These are phyloP conservation scores for Calameuta idolon DNA, from an alignment of 2,888 invertebrate species.

Conservation along the genomic window DNA sequence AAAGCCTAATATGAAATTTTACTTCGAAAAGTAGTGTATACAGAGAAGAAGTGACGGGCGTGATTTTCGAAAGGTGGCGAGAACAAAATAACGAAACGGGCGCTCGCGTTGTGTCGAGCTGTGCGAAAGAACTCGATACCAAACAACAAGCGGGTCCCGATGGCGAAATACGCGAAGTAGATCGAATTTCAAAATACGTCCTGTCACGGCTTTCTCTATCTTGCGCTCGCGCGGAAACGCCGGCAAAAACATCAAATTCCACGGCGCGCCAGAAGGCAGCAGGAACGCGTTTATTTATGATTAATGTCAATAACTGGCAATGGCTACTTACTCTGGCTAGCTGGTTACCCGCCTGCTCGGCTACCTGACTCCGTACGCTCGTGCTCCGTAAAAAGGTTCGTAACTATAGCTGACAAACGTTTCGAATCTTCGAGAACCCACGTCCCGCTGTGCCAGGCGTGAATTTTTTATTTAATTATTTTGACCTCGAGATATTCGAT, in stretches of 20 bases:
- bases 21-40: not conserved
- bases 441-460: not conserved
- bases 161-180: constrained; percentile 40
- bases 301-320: constrained; percentile 41
- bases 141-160: constrained; percentile 8
- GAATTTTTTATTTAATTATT: not conserved
- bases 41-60: not conserved
- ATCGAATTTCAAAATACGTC: constrained; percentile 47
- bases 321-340: not conserved
- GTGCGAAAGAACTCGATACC: not conserved
- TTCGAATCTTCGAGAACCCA: constrained; percentile 25
- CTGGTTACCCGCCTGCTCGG: not conserved
- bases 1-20: not conserved
- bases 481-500: not conserved
- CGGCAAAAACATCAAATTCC: constrained; percentile 39
- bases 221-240: constrained; percentile 15
- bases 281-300: constrained; percentile 35
- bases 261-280: constrained; percentile 36
- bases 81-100: not conserved
- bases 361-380: not conserved
- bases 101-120: not conserved
- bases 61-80: not conserved
- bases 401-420: not conserved
- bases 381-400: not conserved
- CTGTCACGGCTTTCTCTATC: constrained; percentile 41